Evolutionary conservation across 2,113 vertebrate species (phyloP).

Genomic region (Narcine bancroftii): DNA sequence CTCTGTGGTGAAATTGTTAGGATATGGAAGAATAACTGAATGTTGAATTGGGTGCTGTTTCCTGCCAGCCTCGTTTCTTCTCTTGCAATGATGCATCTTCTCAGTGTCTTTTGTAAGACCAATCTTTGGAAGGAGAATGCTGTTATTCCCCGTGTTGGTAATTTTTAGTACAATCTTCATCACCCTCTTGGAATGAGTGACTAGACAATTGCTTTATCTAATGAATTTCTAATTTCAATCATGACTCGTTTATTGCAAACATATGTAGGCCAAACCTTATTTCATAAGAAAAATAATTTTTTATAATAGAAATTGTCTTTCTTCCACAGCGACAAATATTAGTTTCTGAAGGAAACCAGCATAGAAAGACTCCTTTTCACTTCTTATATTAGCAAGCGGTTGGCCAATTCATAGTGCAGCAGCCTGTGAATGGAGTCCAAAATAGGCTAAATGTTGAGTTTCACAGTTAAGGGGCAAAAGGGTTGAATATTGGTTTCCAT

Average conservation of each 20-base stretch:
- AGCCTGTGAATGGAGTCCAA: background rate
- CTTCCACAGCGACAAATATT: conserved; percentile 1
- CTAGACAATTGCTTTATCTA: background rate
- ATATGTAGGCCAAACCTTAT: background rate
- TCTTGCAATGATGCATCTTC: background rate
- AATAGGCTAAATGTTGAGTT: background rate
- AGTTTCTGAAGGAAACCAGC: background rate
- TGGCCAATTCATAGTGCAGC: background rate
- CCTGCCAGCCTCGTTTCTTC: too few relatives aligned
- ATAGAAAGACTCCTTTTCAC: background rate
- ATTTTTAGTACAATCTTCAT: background rate
- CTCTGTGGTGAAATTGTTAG: background rate
- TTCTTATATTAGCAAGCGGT: too few relatives aligned
- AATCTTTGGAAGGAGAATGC: background rate
- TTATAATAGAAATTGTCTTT: background rate
- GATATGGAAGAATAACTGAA: background rate
- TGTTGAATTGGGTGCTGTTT: background rate
- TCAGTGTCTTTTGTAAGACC: background rate
- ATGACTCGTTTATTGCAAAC: background rate
- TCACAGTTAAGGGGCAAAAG: background rate
- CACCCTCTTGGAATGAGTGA: background rate
- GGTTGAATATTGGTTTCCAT: background rate
- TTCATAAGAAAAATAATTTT: background rate
- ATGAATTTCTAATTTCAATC: background rate
- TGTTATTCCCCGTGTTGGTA: background rate